Evolutionary conservation across 2,797 vertebrate species (phyloP).

Genomic region (Tragelaphus oryx): DNA sequence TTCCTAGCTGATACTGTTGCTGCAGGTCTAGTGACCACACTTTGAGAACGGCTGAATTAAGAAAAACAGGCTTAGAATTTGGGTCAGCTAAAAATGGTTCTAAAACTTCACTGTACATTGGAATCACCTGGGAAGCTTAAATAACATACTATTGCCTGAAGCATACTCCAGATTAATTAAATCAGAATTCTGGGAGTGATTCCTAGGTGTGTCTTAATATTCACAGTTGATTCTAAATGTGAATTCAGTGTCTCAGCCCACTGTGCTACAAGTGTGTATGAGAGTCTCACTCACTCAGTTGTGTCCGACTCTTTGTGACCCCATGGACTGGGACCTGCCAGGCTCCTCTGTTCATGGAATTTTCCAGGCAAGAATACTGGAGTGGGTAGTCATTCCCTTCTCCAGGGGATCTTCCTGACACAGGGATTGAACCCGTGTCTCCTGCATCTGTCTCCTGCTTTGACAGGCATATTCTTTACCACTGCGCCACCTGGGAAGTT

Average conservation of each 20-base stretch:
- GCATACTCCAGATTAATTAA: conserved; percentile 41
- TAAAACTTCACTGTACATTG: background rate
- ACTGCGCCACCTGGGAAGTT: background rate
- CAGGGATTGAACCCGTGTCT: background rate
- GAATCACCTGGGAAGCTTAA: background rate
- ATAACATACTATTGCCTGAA: background rate
- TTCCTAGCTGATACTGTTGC: background rate
- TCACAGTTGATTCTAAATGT: background rate
- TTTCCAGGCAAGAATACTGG: background rate
- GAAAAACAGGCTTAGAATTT: background rate
- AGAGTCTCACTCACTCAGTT: background rate
- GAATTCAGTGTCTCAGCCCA: background rate
- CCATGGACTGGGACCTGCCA: background rate
- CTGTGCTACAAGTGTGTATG: background rate
- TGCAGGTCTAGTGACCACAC: background rate
- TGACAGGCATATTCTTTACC: background rate
- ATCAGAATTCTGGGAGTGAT: conserved; percentile 3
- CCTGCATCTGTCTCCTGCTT: background rate
- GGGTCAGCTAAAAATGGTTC: background rate
- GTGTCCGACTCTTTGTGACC: background rate
- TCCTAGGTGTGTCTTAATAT: background rate
- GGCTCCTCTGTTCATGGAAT: background rate
- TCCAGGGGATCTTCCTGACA: background rate
- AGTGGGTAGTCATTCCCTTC: background rate
- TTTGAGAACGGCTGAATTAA: background rate